These are phyloP conservation scores for Henricia sp. DNA, from an alignment of 53 echinoderm and acorn worm species.

Conservation along the genomic window DNA sequence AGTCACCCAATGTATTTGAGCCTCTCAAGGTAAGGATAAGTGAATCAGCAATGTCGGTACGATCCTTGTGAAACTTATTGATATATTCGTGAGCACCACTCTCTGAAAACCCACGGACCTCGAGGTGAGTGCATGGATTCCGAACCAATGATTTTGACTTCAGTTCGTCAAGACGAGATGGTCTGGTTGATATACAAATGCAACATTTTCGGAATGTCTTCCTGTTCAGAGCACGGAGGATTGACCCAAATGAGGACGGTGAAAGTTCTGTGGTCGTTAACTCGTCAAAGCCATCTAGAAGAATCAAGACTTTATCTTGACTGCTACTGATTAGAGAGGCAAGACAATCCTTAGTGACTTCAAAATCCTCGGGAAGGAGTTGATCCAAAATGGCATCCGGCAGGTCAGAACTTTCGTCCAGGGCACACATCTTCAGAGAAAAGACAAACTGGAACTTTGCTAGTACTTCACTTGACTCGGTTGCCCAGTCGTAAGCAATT, in stretches of 20 bases:
- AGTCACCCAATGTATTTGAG: background rate
- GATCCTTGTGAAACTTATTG: background rate
- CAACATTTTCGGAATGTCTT: background rate
- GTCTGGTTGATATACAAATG: background rate
- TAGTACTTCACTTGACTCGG: background rate
- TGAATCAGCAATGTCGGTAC: background rate
- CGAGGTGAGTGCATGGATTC: background rate
- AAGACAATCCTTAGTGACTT: background rate
- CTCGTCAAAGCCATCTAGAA: slow-evolving; percentile 44
- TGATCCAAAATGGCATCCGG: background rate
- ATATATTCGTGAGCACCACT: background rate
- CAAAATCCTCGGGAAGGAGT: background rate
- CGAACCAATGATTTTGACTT: background rate
- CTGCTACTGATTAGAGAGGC: background rate
- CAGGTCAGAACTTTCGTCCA: background rate
- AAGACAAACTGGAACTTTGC: background rate
- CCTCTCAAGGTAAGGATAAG: background rate
- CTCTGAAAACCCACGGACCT: background rate
- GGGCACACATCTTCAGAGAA: background rate
- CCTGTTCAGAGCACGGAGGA: slow-evolving; percentile 1
- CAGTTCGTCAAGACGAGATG: slow-evolving; percentile 1
- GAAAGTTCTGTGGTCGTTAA: background rate
- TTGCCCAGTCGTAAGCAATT: slow-evolving; percentile 25
- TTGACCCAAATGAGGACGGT: background rate
- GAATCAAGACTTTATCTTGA: background rate